Percentiles rank a stretch among this genome's conserved stretches.
Evolutionary conservation across 2,888 invertebrate species (phyloP).

Genomic region (Octodonta nipae): DNA sequence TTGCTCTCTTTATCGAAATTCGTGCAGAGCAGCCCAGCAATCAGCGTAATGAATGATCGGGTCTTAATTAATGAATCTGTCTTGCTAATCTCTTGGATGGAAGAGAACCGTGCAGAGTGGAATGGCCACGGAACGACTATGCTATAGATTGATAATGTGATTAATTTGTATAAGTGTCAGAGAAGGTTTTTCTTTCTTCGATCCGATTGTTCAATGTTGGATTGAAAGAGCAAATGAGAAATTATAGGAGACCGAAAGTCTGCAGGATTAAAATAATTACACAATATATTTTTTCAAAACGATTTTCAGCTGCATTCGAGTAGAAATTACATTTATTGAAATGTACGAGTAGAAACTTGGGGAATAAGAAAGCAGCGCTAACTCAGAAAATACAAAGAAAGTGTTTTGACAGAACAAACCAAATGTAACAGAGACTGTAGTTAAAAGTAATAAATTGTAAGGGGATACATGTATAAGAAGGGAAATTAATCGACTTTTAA

Average conservation of each 20-base stretch:
- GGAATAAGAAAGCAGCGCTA: not conserved
- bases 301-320: not conserved
- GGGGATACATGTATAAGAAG: no score
- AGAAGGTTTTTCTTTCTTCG: constrained; percentile 20
- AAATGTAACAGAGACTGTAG: no score
- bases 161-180: constrained; percentile 34
- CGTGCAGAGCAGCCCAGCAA: constrained; percentile 21
- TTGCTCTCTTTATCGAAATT: constrained; percentile 11
- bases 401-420: no score
- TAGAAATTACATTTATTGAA: not conserved
- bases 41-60: constrained; percentile 39
- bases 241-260: no score
- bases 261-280: constrained; percentile 1
- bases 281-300: not conserved
- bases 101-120: constrained; percentile 32
- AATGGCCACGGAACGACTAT: constrained; percentile 27
- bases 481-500: no score
- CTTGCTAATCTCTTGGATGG: constrained; percentile 40
- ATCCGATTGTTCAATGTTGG: constrained; percentile 33
- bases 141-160: constrained; percentile 37
- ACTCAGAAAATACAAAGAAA: no score
- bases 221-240: no score
- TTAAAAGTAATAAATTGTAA: no score
- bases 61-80: constrained; percentile 40
- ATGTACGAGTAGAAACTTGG: not conserved